Base-by-base conservation (phyloP, 1,140 invertebrate species). In the Trichogramma pretiosum region DNA sequence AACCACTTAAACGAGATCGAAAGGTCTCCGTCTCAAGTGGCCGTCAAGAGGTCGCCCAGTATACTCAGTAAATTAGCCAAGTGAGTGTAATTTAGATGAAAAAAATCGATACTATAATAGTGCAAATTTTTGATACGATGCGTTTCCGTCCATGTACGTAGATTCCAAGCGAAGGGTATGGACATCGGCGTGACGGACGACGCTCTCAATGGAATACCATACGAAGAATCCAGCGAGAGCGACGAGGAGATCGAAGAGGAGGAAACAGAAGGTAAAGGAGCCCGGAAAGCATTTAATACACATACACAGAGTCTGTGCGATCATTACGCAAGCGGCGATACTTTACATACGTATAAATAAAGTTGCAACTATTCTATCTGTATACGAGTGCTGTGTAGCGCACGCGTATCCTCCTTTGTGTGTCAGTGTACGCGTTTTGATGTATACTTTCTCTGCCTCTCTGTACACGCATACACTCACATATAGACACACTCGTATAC, bases 101-200 rank as follows among this genome's bases (percentile, higher is more conserved):
- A 5, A 28, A 28, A 7, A 11, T 28, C 11, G 24, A 28, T 28
- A 28, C 11, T 43, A n/a, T n/a, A n/a, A n/a, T n/a, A n/a, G n/a
- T 16, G 18, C 4, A 24, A 8, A 24, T 46, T 44, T 19, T 38
- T 37, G 13, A 21, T 26, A 13, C 22, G n/a, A n/a, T n/a, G n/a
- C n/a, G n/a, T n/a, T n/a, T n/a, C n/a, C n/a, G n/a, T n/a, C n/a
- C n/a, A n/a, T n/a, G n/a, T n/a, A n/a, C n/a, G n/a, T 44, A 85
- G 84, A 66, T 86, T 88, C 61, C 85, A 88, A 62, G 78, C 82
- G 14, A 84, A 85, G 72, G 85, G 84, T 18, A 85, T 86, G 83
- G 82, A 85, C 58, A 77, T 85, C 48, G 83, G 83, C 3, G 80
- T 87, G 1, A 77, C 80, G 4, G 83, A 86, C 59, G 84, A 87